Percentiles rank a stretch among this genome's conserved stretches.
Evolutionary conservation across 2,888 invertebrate genomes (phyloP).

Genomic region (Empis stercorea): DNA sequence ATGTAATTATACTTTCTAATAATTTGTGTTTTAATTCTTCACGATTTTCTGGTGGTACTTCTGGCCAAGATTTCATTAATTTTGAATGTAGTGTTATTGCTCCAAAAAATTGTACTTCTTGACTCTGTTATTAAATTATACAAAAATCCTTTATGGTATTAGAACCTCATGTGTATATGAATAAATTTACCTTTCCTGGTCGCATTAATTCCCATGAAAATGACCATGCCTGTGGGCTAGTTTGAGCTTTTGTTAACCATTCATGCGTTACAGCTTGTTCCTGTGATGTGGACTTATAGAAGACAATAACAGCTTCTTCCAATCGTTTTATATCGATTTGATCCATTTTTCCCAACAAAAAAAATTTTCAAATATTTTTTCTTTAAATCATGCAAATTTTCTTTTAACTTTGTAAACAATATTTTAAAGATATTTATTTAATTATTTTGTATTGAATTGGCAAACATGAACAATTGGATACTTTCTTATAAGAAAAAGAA

Average conservation of each 20-base stretch:
- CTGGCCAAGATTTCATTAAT: conserved; percentile 75
- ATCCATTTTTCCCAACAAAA: too few species aligned
- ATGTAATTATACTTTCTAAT: conserved; percentile 60
- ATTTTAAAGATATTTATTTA: too few species aligned
- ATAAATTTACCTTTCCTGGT: conserved; percentile 64
- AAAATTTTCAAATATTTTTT: too few species aligned
- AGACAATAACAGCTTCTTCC: neutral
- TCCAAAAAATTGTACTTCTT: conserved; percentile 88
- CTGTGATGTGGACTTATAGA: conserved; percentile 31
- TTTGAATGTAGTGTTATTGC: conserved; percentile 83
- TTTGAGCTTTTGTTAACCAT: conserved; percentile 76
- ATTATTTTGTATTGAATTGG: too few species aligned
- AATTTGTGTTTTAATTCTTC: conserved; percentile 63
- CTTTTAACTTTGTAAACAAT: too few species aligned
- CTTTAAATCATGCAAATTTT: too few species aligned
- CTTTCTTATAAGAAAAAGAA: too few species aligned
- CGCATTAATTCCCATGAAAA: conserved; percentile 83
- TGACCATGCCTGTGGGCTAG: conserved; percentile 80
- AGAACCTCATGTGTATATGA: too few species aligned
- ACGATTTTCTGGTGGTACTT: conserved; percentile 70
- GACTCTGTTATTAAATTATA: too few species aligned
- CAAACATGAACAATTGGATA: too few species aligned
- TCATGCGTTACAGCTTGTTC: conserved; percentile 68
- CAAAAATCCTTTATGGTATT: too few species aligned
- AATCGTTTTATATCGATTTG: neutral